These are phyloP conservation scores for Enteromius anoplus DNA, from an alignment of 2,797 vertebrate species.

Conservation along the genomic window DNA sequence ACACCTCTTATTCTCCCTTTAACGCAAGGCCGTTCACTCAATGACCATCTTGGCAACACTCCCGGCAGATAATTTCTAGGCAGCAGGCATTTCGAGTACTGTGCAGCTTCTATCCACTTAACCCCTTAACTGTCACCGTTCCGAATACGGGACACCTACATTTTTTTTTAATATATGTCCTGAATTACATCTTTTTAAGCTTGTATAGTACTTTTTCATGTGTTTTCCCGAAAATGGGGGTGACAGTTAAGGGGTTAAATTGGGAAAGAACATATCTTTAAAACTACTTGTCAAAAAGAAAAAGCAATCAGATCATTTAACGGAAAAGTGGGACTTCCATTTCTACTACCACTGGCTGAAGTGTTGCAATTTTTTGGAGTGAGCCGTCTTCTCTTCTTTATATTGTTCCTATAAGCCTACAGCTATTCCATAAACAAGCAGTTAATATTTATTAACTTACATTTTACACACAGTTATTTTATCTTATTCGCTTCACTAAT, in stretches of 20 bases:
- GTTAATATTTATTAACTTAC: not conserved
- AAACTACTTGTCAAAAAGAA: slow-evolving; percentile 4
- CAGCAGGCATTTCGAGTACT: not conserved
- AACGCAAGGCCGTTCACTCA: not conserved
- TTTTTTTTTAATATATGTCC: no score
- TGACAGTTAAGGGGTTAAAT: no score
- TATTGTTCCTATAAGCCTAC: not conserved
- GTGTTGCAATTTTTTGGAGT: not conserved
- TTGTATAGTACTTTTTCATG: no score
- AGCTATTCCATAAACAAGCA: slow-evolving; percentile 10
- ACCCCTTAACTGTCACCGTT: no score
- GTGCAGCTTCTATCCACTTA: not conserved
- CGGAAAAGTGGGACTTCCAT: not conserved
- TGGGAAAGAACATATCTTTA: not conserved
- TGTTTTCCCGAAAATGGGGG: no score
- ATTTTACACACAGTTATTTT: slow-evolving; percentile 7
- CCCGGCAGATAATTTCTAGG: slow-evolving; percentile 1
- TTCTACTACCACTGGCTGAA: not conserved
- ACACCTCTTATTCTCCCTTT: not conserved
- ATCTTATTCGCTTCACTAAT: not conserved
- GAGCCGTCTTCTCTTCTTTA: not conserved
- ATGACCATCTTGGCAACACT: not conserved
- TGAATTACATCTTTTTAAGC: no score
- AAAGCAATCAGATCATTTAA: not conserved
- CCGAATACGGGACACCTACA: no score